Evolutionary conservation across 2,888 invertebrate genomes (phyloP).

Genomic region (Synergus laeviventris): DNA sequence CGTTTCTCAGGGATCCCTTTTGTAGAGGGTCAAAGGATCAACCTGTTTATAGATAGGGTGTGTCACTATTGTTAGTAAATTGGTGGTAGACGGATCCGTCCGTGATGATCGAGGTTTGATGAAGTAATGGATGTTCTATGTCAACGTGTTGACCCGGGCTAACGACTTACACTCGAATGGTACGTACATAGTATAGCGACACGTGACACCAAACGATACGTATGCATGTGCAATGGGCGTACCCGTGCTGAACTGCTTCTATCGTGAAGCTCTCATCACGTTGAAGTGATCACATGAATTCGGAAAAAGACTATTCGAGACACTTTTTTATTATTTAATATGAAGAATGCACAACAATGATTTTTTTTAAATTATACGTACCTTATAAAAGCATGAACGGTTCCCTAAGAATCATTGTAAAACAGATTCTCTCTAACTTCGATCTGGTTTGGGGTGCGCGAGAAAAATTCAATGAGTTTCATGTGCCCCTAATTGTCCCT

Average conservation of each 20-base stretch:
- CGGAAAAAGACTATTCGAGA: no score
- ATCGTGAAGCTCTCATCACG: background rate
- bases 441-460: no score
- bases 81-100: conserved; percentile 66
- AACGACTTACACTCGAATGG: conserved; percentile 46
- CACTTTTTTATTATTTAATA: no score
- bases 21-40: conserved; percentile 58
- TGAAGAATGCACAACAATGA: no score
- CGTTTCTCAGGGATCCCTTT: conserved; percentile 48
- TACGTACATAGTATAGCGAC: conserved; percentile 27
- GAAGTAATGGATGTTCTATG: conserved; percentile 75
- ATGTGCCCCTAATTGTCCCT: no score
- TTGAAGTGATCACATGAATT: background rate
- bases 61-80: conserved; percentile 52
- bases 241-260: background rate
- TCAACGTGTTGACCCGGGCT: conserved; percentile 69
- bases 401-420: no score
- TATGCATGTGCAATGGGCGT: background rate
- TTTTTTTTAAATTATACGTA: no score
- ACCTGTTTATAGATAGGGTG: conserved; percentile 60
- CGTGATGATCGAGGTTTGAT: conserved; percentile 70
- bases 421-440: no score
- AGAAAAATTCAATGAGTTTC: no score
- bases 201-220: background rate
- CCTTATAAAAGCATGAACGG: no score